A percentile compares a stretch with the other conserved stretches of the same genome.
These are phyloP conservation scores for Drosophila planitibia DNA, from an alignment of 2,888 invertebrate genomes.

Conservation along the genomic window DNA sequence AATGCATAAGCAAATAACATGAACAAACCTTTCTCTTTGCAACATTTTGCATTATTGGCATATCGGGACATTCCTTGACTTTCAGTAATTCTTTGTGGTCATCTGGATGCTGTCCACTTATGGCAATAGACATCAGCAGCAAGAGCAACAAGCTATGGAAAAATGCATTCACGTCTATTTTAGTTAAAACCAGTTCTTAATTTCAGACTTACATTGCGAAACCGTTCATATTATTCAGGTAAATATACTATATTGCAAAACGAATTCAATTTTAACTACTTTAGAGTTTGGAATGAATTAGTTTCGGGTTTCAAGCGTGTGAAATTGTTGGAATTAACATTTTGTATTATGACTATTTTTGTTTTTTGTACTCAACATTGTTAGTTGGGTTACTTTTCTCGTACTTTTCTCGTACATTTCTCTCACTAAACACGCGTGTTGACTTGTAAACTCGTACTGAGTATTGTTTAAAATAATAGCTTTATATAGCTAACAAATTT, in stretches of 20 bases:
- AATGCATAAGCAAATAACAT: neutral
- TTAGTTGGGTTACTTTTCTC: neutral
- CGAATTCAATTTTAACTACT: neutral
- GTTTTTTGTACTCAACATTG: neutral
- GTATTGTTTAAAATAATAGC: neutral
- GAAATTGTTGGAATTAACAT: neutral
- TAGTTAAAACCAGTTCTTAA: neutral
- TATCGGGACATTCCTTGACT: slow-evolving; percentile 28
- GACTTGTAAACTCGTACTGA: neutral
- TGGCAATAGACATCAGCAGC: neutral
- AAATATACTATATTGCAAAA: neutral
- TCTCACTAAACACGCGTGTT: neutral
- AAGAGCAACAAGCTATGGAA: neutral
- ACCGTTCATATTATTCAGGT: neutral
- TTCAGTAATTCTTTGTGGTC: neutral
- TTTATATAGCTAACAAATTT: neutral
- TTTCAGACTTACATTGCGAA: neutral
- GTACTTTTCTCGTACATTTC: neutral
- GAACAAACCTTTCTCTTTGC: slow-evolving; percentile 25
- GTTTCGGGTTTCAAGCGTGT: slow-evolving; percentile 13
- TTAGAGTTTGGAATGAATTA: slow-evolving; percentile 16
- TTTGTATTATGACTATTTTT: neutral
- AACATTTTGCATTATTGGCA: slow-evolving; percentile 17
- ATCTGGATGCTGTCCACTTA: neutral
- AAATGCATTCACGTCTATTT: neutral